phyloP scores from a whole-genome alignment of 2,888 invertebrate species.

The Caradrina clavipalpis region DNA sequence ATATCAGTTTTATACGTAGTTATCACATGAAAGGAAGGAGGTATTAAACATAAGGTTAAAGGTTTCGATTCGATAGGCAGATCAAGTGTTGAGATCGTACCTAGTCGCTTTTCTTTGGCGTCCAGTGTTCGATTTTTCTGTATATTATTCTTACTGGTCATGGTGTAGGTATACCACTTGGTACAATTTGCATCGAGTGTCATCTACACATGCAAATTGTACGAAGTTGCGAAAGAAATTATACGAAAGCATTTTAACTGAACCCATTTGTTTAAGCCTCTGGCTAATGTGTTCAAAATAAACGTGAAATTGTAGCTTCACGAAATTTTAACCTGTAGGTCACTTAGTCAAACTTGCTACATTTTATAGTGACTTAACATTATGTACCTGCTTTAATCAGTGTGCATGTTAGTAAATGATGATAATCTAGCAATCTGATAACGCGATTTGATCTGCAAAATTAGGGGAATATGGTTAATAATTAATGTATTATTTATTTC shows the following conservation, averaged over 20 bases:
- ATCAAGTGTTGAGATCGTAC: background rate
- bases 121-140: background rate
- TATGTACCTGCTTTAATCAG: conserved; percentile 17
- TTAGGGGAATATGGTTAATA: too few relatives aligned
- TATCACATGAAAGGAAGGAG: background rate
- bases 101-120: too few relatives aligned
- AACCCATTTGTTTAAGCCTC: background rate
- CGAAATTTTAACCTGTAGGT: too few relatives aligned
- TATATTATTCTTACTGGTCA: background rate
- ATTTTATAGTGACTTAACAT: conserved; percentile 12
- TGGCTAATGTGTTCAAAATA: background rate
- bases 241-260: background rate
- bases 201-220: too few relatives aligned
- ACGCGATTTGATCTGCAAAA: background rate
- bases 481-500: too few relatives aligned
- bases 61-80: background rate
- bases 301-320: background rate
- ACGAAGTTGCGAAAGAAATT: background rate
- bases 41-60: background rate
- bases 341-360: conserved; percentile 7
- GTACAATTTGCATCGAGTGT: too few relatives aligned
- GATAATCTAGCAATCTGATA: conserved; percentile 5
- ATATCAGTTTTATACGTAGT: background rate
- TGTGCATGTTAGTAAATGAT: conserved; percentile 18
- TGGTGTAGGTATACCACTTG: too few relatives aligned